phyloP scores from a whole-genome alignment of 2,113 vertebrate genomes.

The Talpa occidentalis region DNA sequence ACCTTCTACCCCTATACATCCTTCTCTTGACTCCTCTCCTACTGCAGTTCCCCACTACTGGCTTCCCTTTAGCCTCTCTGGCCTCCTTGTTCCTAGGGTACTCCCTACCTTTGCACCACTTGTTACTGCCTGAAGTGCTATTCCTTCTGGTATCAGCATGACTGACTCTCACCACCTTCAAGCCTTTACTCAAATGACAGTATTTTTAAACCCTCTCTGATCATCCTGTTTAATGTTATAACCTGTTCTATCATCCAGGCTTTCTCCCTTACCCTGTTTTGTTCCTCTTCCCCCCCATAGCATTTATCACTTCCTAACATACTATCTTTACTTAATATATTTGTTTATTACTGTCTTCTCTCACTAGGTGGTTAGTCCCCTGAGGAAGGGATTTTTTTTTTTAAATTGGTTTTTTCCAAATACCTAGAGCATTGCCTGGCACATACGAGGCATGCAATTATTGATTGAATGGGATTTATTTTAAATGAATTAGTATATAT shows the following conservation, averaged over 20 bases:
- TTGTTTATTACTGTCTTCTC: constrained; percentile 29
- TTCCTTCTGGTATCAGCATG: not conserved
- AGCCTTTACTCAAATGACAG: constrained; percentile 17
- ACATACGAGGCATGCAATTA: not conserved
- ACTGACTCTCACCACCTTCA: constrained; percentile 40
- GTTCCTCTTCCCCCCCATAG: not conserved
- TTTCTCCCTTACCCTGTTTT: not conserved
- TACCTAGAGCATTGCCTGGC: not conserved
- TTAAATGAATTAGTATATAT: constrained; percentile 39
- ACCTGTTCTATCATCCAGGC: not conserved
- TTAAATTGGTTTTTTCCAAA: constrained; percentile 2
- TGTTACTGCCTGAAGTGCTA: constrained; percentile 13
- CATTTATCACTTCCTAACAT: constrained; percentile 24
- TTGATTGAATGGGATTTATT: constrained; percentile 31
- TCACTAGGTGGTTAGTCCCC: not conserved
- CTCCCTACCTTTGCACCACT: constrained; percentile 7
- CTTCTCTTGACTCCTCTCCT: not conserved
- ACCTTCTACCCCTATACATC: not conserved
- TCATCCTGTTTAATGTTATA: constrained; percentile 42
- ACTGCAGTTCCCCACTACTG: not conserved
- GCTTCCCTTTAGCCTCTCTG: not conserved
- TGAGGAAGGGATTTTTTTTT: constrained; percentile 14
- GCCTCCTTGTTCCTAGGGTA: not conserved
- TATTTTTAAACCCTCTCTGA: constrained; percentile 26
- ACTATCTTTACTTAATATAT: not conserved